Evolutionary conservation across 2,113 vertebrate genomes (phyloP), one percentile per base, ranked within the genome.

Genomic region (Percina caprodes): DNA sequence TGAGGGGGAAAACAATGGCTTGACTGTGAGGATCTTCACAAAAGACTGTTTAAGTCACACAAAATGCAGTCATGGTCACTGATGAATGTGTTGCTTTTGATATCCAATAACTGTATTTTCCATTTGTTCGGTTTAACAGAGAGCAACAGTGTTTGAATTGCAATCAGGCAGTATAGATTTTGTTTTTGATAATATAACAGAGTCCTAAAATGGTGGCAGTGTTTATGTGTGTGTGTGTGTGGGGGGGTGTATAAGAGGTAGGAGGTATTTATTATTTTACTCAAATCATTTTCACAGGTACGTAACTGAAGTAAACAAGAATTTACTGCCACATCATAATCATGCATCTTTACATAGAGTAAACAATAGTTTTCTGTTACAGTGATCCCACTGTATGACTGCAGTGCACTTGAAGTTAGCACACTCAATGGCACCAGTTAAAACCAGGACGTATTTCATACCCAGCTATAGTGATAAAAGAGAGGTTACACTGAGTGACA

Each of bases 1-100:
- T 23, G 69, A 72, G 52, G 52, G 56, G 52, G 60, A 23, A 86
- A 83, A 85, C 75, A 77, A 69, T 66, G 49, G 45, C 42, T 71
- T 51, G 6, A 62, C 69, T 72, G 78, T 77, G 83, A 46, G 45
- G 74, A 74, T 82, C 26, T 51, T 21, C 14, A 70, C 39, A 19
- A 68, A 61, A 14, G 18, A 24, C 45, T 62, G 60, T 62, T 72
- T 59, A 69, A 56, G 39, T 46, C 67, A 73, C 49, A 30, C 2
- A 12, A n/a, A 24, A 60, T n/a, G 51, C 0, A n/a, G 7, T 74
- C 54, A 73, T n/a, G 63, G 68, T 52, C 63, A 69, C 13, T 3
- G 58, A 73, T 21, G 8, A 60, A 74, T 2, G 2, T 14, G 19
- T 23, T 10, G 30, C 15, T n/a, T 24, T 45, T 46, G 10, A 74